Evolutionary conservation across 2,113 vertebrate genomes (phyloP), one percentile per base, ranked within the genome.

Genomic region (Patagioenas fasciata): DNA sequence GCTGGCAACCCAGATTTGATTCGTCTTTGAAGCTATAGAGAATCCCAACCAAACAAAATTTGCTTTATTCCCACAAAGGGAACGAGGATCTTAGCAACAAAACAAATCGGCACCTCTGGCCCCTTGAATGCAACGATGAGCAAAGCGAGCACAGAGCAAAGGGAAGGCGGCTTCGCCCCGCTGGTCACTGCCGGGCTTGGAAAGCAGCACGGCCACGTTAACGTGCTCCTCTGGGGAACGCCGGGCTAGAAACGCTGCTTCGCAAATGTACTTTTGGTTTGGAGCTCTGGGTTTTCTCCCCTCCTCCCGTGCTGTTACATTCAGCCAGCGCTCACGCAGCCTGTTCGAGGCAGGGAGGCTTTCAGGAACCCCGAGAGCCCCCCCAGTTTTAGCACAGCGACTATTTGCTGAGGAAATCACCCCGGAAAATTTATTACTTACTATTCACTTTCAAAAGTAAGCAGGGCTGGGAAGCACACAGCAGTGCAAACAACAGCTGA

Each of bases 1-100:
- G 80, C 91, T 94, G 93, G 79, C 91, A 96, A 67, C 85, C 58
- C 93, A 53, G 62, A 81, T 67, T 47, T 42, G 69, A 70, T 60
- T 89, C 78, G 47, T 58, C 83, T 95, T 95, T 91, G 95, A 96
- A 94, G 91, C 92, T 65, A 44, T 2, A 86, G 95, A 92, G 88
- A 85, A 74, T 28, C 82, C 65, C 70, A 91, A 92, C 64, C 88
- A 64, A 95, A 86, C 69, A 74, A 42, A 80, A 74, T 67, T 29
- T 20, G 53, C 70, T 94, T 72, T 69, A 75, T 72, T 92, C 57
- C 73, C 67, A 74, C 83, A 89, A 96, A 96, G 70, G 57, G 70
- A 93, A 69, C 0, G 6, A 80, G 83, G 53, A 78, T 40, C 77
- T 91, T 61, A 66, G 92, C 85, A 95, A 89, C 85, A 69, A 87